A percentile compares a stretch with the other conserved stretches of the same genome.
Evolutionary conservation across 2,797 vertebrate genomes (phyloP).

Genomic region (Diceros bicornis): DNA sequence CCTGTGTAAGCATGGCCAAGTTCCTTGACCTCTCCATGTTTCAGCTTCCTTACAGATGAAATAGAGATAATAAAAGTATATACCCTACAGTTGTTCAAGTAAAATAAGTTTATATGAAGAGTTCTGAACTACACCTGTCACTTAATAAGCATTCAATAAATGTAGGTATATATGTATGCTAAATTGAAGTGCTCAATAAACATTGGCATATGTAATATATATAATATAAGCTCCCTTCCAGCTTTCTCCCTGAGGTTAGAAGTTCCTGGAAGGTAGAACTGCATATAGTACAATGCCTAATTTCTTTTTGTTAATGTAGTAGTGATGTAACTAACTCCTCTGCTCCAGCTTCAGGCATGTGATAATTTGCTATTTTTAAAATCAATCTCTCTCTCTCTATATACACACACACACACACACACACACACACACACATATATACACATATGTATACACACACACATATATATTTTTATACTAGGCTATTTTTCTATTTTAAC

Average conservation of each 20-base stretch:
- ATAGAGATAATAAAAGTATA: not conserved
- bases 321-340: slow-evolving; percentile 19
- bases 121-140: slow-evolving; percentile 41
- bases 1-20: not conserved
- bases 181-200: slow-evolving; percentile 13
- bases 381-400: not conserved
- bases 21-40: slow-evolving; percentile 1
- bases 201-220: not conserved
- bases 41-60: slow-evolving; percentile 24
- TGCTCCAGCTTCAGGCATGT: not conserved
- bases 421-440: not conserved
- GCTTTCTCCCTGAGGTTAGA: slow-evolving; percentile 6
- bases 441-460: not conserved
- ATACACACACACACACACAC: not conserved
- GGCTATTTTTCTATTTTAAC: slow-evolving; percentile 50
- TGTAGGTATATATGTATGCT: not conserved
- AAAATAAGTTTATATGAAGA: slow-evolving; percentile 5
- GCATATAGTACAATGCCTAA: not conserved
- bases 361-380: slow-evolving; percentile 57
- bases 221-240: not conserved
- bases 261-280: not conserved
- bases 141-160: slow-evolving; percentile 36
- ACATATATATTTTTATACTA: slow-evolving; percentile 23
- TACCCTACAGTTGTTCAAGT: slow-evolving; percentile 13
- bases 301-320: slow-evolving; percentile 27